phyloP scores from a whole-genome alignment of 2,888 invertebrate genomes.

The Atrina japonica region DNA sequence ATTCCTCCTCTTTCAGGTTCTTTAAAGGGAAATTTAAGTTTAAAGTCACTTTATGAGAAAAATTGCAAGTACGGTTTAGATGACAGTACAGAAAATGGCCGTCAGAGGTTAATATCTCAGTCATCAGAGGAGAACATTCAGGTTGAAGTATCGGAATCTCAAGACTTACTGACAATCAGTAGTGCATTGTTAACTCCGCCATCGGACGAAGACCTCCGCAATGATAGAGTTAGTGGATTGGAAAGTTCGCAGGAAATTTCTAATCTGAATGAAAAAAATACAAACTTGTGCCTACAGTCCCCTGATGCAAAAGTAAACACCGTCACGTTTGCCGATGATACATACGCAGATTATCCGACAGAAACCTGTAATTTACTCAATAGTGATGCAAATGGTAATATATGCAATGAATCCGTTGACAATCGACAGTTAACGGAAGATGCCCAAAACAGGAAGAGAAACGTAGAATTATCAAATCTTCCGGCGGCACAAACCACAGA shows the following conservation, averaged over 20 bases:
- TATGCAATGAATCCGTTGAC: background rate
- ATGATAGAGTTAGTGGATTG: slow-evolving; percentile 19
- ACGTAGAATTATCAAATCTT: background rate
- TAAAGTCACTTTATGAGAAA: slow-evolving; percentile 66
- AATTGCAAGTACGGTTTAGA: slow-evolving; percentile 32
- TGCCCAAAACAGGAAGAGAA: no score
- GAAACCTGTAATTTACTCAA: slow-evolving; percentile 1
- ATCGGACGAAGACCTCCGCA: slow-evolving; percentile 50
- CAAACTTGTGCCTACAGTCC: no score
- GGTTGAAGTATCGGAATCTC: slow-evolving; percentile 22
- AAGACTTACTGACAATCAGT: slow-evolving; percentile 45
- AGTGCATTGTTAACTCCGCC: slow-evolving; percentile 66
- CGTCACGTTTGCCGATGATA: no score
- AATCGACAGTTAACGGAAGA: no score
- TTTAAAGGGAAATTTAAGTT: slow-evolving; percentile 71
- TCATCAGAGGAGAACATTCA: slow-evolving; percentile 18
- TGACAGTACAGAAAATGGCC: slow-evolving; percentile 3
- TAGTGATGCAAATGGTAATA: background rate
- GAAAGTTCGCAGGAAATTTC: background rate
- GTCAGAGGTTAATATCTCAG: background rate
- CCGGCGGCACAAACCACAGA: slow-evolving; percentile 18
- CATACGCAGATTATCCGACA: background rate
- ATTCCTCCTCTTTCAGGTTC: slow-evolving; percentile 47
- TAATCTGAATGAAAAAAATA: background rate
- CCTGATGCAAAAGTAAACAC: no score